phyloP scores from a whole-genome alignment of 2,113 vertebrate species.

The Choloepus hoffmanni region DNA sequence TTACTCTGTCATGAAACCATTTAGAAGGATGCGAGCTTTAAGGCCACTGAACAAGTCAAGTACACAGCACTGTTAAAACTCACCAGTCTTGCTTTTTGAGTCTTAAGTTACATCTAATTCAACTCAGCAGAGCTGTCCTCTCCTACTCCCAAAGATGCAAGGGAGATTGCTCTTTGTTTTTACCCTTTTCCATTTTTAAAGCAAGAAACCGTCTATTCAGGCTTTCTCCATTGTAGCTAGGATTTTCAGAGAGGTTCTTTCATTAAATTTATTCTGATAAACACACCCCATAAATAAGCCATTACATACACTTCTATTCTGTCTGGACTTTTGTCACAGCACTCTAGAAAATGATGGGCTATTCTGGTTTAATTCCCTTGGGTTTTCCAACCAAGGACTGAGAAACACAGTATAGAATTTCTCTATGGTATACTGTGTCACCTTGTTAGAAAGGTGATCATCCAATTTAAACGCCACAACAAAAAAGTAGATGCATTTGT shows the following conservation, averaged over 20 bases:
- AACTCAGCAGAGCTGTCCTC: not conserved
- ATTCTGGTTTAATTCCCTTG: not conserved
- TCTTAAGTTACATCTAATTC: not conserved
- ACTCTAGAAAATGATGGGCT: not conserved
- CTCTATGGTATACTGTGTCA: not conserved
- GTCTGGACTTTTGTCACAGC: not conserved
- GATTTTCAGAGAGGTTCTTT: conserved; percentile 44
- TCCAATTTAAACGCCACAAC: not conserved
- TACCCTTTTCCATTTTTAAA: not conserved
- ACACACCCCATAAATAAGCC: not conserved
- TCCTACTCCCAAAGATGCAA: not conserved
- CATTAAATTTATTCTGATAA: not conserved
- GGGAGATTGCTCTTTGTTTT: not conserved
- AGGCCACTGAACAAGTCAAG: not conserved
- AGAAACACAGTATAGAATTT: not conserved
- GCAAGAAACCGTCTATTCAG: not conserved
- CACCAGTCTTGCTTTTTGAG: not conserved
- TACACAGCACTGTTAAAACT: not conserved
- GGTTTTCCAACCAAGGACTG: not conserved
- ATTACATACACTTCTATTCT: not conserved
- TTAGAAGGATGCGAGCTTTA: not conserved
- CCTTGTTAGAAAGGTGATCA: not conserved
- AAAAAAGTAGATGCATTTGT: not conserved
- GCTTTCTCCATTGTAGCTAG: not conserved
- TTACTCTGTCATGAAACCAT: not conserved